Evolutionary conservation across 1,140 invertebrate genomes (phyloP).

Genomic region (Tetramorium alpestre): DNA sequence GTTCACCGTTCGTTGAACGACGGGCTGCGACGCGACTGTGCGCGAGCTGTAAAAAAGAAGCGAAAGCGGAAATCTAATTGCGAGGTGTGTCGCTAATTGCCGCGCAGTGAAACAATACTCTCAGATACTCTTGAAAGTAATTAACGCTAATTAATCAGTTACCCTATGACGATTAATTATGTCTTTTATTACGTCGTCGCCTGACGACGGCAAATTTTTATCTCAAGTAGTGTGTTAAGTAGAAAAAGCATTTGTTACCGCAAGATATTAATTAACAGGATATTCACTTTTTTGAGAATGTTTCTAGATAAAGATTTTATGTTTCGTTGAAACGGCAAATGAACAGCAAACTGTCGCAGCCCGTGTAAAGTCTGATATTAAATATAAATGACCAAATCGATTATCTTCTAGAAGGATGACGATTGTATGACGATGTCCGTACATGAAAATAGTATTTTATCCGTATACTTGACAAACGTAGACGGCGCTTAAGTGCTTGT

Average conservation of each 20-base stretch:
- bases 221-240: not conserved
- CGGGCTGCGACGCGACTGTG: not conserved
- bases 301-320: not conserved
- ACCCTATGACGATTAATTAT: not conserved
- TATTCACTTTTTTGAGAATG: not conserved
- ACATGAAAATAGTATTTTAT: constrained; percentile 54
- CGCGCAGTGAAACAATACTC: constrained; percentile 21
- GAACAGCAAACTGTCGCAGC: not conserved
- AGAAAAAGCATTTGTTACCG: not conserved
- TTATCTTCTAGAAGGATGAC: not conserved
- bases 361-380: constrained; percentile 24
- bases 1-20: not conserved
- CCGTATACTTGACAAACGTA: constrained; percentile 40
- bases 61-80: not conserved
- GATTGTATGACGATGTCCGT: constrained; percentile 5
- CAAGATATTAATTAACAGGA: not conserved
- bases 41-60: not conserved
- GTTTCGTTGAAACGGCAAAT: not conserved
- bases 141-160: not conserved
- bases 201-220: not conserved
- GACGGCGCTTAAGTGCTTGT: constrained; percentile 52
- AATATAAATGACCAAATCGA: constrained; percentile 20
- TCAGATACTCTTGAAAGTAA: not conserved
- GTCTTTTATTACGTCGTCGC: not conserved
- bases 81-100: not conserved